These are phyloP conservation scores for Phrynocephalus forsythii DNA, from an alignment of 2,797 vertebrate species.

Conservation along the genomic window DNA sequence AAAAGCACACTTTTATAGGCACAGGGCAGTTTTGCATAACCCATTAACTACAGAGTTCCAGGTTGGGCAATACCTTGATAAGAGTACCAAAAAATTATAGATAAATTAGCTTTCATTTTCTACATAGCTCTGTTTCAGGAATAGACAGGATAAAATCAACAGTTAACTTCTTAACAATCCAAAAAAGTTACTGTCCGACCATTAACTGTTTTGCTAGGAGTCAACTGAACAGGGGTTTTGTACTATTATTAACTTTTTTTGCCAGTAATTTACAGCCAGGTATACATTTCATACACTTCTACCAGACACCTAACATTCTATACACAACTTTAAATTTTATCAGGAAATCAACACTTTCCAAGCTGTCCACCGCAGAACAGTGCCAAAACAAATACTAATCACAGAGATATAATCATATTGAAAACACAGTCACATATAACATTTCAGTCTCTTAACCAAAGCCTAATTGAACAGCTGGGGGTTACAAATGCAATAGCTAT, in stretches of 20 bases:
- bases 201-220: too few species aligned
- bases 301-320: not conserved
- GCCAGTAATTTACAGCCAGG: not conserved
- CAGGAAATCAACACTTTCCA: conserved; percentile 41
- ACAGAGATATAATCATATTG: conserved; percentile 7
- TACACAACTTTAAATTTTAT: conserved; percentile 20
- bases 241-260: too few species aligned
- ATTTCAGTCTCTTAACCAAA: conserved; percentile 49
- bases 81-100: too few species aligned
- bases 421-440: conserved; percentile 66
- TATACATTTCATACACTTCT: not conserved
- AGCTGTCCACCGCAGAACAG: conserved; percentile 54
- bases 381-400: conserved; percentile 3
- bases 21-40: conserved; percentile 7
- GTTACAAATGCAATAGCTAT: conserved; percentile 58
- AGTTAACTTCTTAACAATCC: too few species aligned
- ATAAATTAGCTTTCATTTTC: too few species aligned
- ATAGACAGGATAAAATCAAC: too few species aligned
- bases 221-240: too few species aligned
- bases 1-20: not conserved
- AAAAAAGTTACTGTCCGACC: too few species aligned
- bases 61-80: too few species aligned
- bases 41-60: not conserved
- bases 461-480: conserved; percentile 58
- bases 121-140: too few species aligned